Percentiles rank a stretch among this genome's conserved stretches.
These are phyloP conservation scores for Rallus limicola DNA, from an alignment of 2,113 vertebrate genomes.

Conservation along the genomic window DNA sequence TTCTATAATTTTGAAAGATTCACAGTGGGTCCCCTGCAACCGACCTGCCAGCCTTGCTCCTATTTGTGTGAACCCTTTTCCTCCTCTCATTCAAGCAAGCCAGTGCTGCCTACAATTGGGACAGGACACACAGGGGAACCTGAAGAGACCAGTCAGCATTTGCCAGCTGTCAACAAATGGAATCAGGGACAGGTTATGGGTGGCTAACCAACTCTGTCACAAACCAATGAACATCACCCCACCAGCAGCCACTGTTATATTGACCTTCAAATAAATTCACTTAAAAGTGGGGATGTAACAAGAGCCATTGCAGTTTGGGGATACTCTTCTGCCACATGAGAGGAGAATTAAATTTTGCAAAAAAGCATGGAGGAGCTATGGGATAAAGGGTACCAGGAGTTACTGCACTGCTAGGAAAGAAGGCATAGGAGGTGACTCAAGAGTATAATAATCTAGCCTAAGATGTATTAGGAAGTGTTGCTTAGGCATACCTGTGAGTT, in stretches of 20 bases:
- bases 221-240: fast-evolving
- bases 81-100: not conserved
- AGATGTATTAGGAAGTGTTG: not conserved
- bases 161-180: not conserved
- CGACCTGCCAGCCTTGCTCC: not conserved
- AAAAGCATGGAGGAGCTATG: not conserved
- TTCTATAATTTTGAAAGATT: not conserved
- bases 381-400: not conserved
- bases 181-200: not conserved
- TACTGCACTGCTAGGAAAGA: not conserved
- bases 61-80: not conserved
- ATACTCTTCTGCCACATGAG: not conserved
- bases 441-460: not conserved
- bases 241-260: not conserved
- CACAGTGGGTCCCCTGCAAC: not conserved
- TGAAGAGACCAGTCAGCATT: not conserved
- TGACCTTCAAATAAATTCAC: not conserved
- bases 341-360: not conserved
- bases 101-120: not conserved
- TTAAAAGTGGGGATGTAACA: not conserved
- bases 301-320: not conserved
- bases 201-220: not conserved
- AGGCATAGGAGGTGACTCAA: not conserved
- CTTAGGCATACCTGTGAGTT: not conserved
- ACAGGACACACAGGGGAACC: fast-evolving